Base-by-base conservation (phyloP, 1,140 invertebrate species). In the Dendrolimus kikuchii region DNA sequence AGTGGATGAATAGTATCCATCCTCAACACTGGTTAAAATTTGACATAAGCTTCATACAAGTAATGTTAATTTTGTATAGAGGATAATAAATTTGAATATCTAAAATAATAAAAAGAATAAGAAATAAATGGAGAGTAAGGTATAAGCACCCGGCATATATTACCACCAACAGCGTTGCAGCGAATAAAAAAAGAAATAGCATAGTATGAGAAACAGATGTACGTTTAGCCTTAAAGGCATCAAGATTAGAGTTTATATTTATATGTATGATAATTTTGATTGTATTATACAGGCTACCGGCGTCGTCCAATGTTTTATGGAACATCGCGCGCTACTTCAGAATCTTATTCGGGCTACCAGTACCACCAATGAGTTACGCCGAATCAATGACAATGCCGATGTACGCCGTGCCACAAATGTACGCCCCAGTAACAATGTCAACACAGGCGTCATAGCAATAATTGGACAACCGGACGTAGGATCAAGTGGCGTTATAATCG, bases 251-350 rank as follows among this genome's bases (percentile, higher is more conserved):
- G 23, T 51, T 53, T 50, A n/a, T 52, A 48, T 63, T 48, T 47
- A 42, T 7, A 44, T 10, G 7, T 39, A 23, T 39, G 5, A 51
- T 68, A 67, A 56, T 57, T 43, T 55, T 61, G 64, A 48, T 71
- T 71, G 56, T 80, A 57, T 74, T 77, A 62, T 58, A 55, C 80
- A 86, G 83, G 83, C 62, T 81, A 71, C 77, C 81, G 77, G 77
- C 73, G 81, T 74, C 81, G 77, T 72, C 82, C 82, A 83, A 86
- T 86, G 71, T 86, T 69, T 64, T 86, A 82, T 81, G 80, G 81
- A 82, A 76, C 73, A 68, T 85, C 83, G 79, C 83, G 80, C 75
- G 77, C 77, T 81, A 82, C 83, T 80, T 86, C 81, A 85, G 77
- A 81, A 58, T 74, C 76, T 71, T 86, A 72, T 84, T 85, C 68